Base-by-base conservation (phyloP, 1,140 invertebrate genomes). In the Eciton burchellii region DNA sequence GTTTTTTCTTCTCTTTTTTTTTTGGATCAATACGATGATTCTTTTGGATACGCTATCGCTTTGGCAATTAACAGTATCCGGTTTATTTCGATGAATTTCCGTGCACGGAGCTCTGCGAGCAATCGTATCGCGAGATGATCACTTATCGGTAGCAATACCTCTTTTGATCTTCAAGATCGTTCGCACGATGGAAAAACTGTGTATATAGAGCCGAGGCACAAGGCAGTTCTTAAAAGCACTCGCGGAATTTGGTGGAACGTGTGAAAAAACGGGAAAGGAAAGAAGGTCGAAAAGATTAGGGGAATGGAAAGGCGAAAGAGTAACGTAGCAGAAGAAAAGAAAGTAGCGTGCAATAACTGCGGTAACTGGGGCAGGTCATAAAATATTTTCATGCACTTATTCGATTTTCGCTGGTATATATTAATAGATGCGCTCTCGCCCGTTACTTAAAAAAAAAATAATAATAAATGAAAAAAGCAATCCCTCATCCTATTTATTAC, bases 361-460 rank as follows among this genome's bases (percentile, higher is more conserved):
- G 24, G 14, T 0, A 29, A 68, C 45, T 21, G 70, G 45, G 74
- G n/a, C 60, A 73, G 84, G 63, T 71, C 56, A 52, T 45, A 24
- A 86, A 74, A 82, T 21, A 74, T 70, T 85, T 49, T 68, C 47
- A 57, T 65, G n/a, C 16, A 63, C 54, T 72, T 57, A 41, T 81
- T 84, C 45, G 59, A 65, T 54, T 35, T 71, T 19, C 47, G 43
- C 52, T 26, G 0, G 19, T 57, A 24, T 35, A 24, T 16, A 35
- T 66, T 54, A 52, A 76, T 56, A 35, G 47, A 62, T 59, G 3
- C n/a, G 45, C 14, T 0, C 63, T 21, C 21, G 41, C 14, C 16
- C 16, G 19, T 45, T 47, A 60, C 45, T 73, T 73, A 1, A 26
- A 43, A n/a, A 5, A n/a, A n/a, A n/a, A n/a, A n/a, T n/a, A n/a